A percentile compares a stretch with the other conserved stretches of the same genome.
Evolutionary conservation across 2,797 vertebrate species (phyloP).

Genomic region (Poeciliopsis paucimaculata): DNA sequence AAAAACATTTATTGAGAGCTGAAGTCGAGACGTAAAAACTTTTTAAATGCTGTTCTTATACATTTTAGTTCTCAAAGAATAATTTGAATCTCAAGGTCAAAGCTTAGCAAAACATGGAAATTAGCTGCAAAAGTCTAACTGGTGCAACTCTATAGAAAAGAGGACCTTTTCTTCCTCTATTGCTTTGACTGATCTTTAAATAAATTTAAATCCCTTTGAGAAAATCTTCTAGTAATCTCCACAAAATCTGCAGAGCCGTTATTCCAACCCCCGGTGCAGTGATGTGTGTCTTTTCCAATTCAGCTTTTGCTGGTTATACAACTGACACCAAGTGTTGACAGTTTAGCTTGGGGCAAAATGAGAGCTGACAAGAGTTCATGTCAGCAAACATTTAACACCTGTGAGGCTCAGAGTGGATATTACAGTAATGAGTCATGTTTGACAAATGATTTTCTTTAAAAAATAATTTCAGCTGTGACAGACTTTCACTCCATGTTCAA

Average conservation of each 20-base stretch:
- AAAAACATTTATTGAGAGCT: neutral
- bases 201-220: slow-evolving; percentile 22
- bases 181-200: slow-evolving; percentile 2
- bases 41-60: neutral
- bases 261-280: neutral
- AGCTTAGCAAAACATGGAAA: slow-evolving; percentile 12
- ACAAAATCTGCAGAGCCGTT: neutral
- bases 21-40: neutral
- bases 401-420: neutral
- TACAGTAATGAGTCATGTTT: neutral
- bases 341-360: neutral
- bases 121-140: neutral
- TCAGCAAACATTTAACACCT: slow-evolving; percentile 5
- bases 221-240: neutral
- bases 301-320: slow-evolving; percentile 2
- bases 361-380: slow-evolving; percentile 4
- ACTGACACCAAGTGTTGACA: slow-evolving; percentile 7
- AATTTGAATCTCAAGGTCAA: neutral
- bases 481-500: neutral
- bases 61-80: neutral
- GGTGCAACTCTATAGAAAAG: slow-evolving; percentile 18
- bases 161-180: neutral
- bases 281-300: neutral
- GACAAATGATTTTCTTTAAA: slow-evolving; percentile 3
- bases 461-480: neutral